phyloP scores from a whole-genome alignment of 2,113 vertebrate genomes.

The Rhagologus leucostigma region DNA sequence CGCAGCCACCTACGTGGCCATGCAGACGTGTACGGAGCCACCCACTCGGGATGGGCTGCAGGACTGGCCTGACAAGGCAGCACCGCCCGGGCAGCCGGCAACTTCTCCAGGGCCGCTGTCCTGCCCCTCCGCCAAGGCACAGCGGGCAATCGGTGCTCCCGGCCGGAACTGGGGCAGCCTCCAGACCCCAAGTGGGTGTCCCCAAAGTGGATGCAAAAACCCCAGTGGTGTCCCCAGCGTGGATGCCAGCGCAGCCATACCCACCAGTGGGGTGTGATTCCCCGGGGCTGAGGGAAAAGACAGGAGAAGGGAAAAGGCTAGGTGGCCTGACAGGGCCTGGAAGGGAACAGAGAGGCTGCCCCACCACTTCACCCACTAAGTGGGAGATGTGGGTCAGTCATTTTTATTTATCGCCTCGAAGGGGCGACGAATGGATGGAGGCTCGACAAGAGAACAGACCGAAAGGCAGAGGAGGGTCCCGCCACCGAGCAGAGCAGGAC shows the following conservation, averaged over 20 bases:
- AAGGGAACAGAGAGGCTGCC: too few species aligned
- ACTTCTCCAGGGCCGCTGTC: accelerated
- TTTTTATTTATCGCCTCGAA: background rate
- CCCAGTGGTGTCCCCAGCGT: accelerated
- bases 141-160: accelerated
- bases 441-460: too few species aligned
- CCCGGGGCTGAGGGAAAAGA: too few species aligned
- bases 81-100: background rate
- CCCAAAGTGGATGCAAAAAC: accelerated
- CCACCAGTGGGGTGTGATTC: accelerated
- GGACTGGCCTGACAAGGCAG: background rate
- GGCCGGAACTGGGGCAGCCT: accelerated
- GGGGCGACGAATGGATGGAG: accelerated
- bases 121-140: background rate
- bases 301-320: background rate
- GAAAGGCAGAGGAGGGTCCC: background rate
- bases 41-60: background rate
- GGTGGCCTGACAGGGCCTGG: background rate
- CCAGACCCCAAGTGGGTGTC: accelerated
- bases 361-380: accelerated
- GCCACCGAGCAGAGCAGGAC: background rate
- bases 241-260: accelerated
- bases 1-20: background rate
- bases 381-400: accelerated
- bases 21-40: background rate